Base-by-base conservation (phyloP, 2,888 invertebrate species). In the Podabrus alpinus region DNA sequence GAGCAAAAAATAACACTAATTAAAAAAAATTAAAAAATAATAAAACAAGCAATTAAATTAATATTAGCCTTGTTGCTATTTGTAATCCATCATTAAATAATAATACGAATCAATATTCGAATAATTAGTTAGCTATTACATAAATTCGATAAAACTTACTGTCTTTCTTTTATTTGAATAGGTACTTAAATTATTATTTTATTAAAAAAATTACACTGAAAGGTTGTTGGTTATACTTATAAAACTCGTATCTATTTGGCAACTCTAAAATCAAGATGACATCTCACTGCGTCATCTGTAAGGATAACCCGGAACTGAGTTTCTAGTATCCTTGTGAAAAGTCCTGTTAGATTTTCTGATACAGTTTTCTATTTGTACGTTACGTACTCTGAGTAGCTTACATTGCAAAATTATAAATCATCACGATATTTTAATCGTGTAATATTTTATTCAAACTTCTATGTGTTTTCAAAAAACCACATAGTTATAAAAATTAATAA, bases 231-330 rank as follows among this genome's bases (percentile, higher is more conserved):
- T 45, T 45, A 45, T 45, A 45, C n/a, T 45, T 45, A 9, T 45
- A n/a, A 45, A 45, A n/a, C 45, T 45, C 45, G n/a, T n/a, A 45
- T 45, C 7, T n/a, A 7, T 45, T 45, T 45, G 45, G 13, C 13
- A 29, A 29, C n/a, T 45, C 45, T 45, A 45, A 45, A 45, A 45
- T 45, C 45, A 45, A 45, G 75, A 75, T 72, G 75, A 75, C 72
- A 75, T 72, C 75, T 72, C 60, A 15, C 66, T 72, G 75, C 75
- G 75, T 72, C 75, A 72, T 75, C 75, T 75, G 67, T 59, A 75
- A 69, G 25, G n/a, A 62, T 61, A 29, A 61, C 45, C 25, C n/a
- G 17, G 71, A 75, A 75, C 72, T 72, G 60, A 21, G 11, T 21
- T 64, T n/a, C 62, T 17, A 64, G 21, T 64, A 64, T 64, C 62